Percentiles rank a stretch among this genome's conserved stretches.
These are phyloP conservation scores for Habrosyne pyritoides DNA, from an alignment of 2,888 invertebrate genomes.

Conservation along the genomic window DNA sequence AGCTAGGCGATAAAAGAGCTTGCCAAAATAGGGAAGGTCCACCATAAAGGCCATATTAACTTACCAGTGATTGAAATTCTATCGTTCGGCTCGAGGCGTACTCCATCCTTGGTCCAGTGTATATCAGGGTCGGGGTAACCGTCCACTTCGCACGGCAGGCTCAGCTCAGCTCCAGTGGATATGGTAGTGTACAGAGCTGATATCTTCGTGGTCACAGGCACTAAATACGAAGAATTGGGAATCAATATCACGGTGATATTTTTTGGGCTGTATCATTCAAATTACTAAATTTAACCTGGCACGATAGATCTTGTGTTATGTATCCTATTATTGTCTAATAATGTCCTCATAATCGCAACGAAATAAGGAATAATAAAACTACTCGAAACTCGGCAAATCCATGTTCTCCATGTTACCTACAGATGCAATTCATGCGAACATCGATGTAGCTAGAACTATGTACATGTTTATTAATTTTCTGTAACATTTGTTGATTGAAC, in stretches of 20 bases:
- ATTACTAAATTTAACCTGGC: too few species aligned
- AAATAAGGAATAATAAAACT: too few species aligned
- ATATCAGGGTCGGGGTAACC: constrained; percentile 91
- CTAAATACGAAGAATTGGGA: constrained; percentile 51
- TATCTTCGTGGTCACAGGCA: constrained; percentile 87
- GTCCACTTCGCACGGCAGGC: constrained; percentile 88
- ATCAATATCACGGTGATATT: not conserved
- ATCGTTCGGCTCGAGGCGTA: constrained; percentile 78
- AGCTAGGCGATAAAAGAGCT: too few species aligned
- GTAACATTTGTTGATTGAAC: too few species aligned
- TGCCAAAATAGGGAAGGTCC: too few species aligned
- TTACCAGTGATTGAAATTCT: constrained; percentile 87
- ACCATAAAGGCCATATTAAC: not conserved
- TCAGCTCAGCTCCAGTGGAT: constrained; percentile 87
- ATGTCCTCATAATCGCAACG: too few species aligned
- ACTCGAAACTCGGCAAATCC: too few species aligned
- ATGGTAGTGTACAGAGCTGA: constrained; percentile 79
- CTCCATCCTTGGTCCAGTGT: constrained; percentile 91
- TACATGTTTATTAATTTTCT: not conserved
- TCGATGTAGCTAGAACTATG: not conserved
- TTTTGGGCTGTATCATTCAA: not conserved
- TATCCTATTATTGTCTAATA: too few species aligned
- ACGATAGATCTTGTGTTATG: too few species aligned
- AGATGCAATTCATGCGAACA: not conserved
- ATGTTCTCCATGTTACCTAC: too few species aligned